These are phyloP conservation scores for Odontomachus brunneus DNA, from an alignment of 1,140 invertebrate genomes.

Conservation along the genomic window DNA sequence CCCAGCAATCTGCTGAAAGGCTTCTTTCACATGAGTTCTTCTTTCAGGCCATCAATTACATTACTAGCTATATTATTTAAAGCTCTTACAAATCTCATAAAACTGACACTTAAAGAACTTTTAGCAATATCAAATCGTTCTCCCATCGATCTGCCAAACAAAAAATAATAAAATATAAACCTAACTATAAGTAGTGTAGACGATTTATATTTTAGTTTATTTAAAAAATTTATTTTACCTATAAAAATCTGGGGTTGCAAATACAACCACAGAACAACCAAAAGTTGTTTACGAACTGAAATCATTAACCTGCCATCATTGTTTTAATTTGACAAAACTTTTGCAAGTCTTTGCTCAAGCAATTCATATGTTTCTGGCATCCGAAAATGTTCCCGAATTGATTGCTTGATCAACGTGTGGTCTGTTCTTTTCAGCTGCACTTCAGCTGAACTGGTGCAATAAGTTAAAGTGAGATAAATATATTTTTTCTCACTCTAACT, in stretches of 20 bases:
- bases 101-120: constrained; percentile 5
- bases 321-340: background rate
- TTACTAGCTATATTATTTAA: background rate
- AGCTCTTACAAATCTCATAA: constrained; percentile 2
- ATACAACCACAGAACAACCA: background rate
- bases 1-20: constrained; percentile 12
- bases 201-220: constrained; percentile 8
- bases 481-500: no score
- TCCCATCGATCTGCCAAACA: constrained; percentile 1
- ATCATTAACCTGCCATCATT: background rate
- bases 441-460: no score
- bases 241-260: background rate
- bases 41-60: background rate
- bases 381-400: constrained; percentile 16
- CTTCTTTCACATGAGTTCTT: constrained; percentile 10
- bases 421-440: no score
- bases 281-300: constrained; percentile 7
- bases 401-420: constrained; percentile 8
- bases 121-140: constrained; percentile 13
- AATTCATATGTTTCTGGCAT: constrained; percentile 8
- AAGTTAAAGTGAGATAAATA: no score
- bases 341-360: background rate
- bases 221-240: constrained; percentile 3
- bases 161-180: background rate
- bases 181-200: background rate